Conservation (phyloP, 2,797 vertebrate species). For the Neomorphus geoffroyi region DNA sequence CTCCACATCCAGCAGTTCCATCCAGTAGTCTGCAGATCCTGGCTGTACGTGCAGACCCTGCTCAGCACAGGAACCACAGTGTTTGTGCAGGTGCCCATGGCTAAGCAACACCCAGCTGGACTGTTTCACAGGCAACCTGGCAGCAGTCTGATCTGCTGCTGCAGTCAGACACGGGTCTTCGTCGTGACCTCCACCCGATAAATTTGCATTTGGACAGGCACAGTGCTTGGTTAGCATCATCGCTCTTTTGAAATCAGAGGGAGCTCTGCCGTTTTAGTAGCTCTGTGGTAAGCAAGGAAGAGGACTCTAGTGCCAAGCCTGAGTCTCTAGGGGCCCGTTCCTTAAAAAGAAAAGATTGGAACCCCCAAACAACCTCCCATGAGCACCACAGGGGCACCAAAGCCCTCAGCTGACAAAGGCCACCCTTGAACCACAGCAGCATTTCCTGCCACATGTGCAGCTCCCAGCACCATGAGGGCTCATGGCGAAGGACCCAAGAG, state of each 20-base stretch:
- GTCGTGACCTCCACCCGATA: rapidly evolving
- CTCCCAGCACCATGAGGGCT: neutral
- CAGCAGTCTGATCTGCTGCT: neutral
- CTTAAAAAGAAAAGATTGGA: neutral
- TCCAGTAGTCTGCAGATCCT: neutral
- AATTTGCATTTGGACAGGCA: neutral
- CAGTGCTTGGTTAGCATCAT: rapidly evolving
- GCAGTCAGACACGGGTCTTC: neutral
- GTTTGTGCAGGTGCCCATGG: rapidly evolving
- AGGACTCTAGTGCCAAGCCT: neutral
- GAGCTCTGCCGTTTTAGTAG: neutral
- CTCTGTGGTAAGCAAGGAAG: neutral
- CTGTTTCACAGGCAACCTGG: neutral
- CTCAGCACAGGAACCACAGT: rapidly evolving
- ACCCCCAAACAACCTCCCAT: neutral
- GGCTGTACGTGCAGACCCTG: rapidly evolving
- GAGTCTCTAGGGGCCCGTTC: neutral
- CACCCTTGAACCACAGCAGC: neutral
- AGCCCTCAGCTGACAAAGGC: neutral
- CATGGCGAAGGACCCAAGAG: neutral
- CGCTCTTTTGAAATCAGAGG: neutral
- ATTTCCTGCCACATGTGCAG: neutral
- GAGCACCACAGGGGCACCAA: neutral
- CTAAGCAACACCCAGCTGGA: neutral
- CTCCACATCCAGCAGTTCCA: neutral